Evolutionary conservation across 2,888 invertebrate species (phyloP).

Genomic region (Scaeva pyrastri): DNA sequence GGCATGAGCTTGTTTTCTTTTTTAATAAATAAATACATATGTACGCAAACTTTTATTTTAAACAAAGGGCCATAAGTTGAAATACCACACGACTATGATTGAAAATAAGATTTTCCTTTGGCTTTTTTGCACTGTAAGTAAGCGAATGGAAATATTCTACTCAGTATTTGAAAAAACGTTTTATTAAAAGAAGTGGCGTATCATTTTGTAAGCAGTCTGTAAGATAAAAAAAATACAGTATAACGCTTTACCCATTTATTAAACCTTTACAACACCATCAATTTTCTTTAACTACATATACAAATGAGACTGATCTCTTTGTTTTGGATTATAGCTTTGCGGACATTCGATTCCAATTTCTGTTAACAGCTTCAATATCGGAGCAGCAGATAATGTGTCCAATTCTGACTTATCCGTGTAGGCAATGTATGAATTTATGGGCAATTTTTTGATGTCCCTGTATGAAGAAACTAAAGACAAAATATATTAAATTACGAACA

Average conservation of each 20-base stretch:
- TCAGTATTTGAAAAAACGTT: no score
- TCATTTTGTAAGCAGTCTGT: no score
- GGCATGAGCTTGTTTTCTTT: no score
- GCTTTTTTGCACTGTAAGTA: no score
- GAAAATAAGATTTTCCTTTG: no score
- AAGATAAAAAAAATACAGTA: no score
- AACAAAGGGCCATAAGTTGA: no score
- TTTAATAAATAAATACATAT: no score
- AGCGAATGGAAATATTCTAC: no score
- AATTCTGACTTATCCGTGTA: constrained; percentile 81
- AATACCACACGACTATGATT: no score
- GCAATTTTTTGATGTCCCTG: constrained; percentile 79
- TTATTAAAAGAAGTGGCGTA: no score
- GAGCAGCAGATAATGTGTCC: constrained; percentile 80
- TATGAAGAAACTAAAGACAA: constrained; percentile 79
- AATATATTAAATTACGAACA: not conserved
- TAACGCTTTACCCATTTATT: constrained; percentile 4
- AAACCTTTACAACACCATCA: not conserved
- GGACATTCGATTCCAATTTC: constrained; percentile 79
- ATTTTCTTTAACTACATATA: constrained; percentile 78
- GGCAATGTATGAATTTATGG: constrained; percentile 79
- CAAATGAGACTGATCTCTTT: constrained; percentile 80
- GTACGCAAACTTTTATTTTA: no score
- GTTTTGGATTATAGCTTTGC: constrained; percentile 79
- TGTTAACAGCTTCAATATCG: constrained; percentile 80